phyloP scores from a whole-genome alignment of 1,140 invertebrate genomes.

The Heterodera schachtii region DNA sequence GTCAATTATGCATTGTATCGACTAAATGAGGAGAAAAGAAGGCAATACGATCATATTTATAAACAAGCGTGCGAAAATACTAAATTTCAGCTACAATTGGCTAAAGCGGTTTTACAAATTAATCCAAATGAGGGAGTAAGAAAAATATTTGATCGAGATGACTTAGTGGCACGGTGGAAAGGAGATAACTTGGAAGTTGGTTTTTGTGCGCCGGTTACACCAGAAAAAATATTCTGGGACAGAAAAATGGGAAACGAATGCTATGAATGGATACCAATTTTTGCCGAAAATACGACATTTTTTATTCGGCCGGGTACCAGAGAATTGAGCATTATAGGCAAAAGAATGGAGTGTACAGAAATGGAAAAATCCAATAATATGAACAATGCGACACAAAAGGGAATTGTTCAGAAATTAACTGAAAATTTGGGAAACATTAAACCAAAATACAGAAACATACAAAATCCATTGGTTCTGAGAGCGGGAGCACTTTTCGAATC shows the following conservation, averaged over 20 bases:
- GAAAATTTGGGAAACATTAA: neutral
- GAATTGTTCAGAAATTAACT: neutral
- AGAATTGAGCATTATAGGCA: too few relatives aligned
- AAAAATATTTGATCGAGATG: neutral
- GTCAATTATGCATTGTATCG: neutral
- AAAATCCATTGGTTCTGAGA: neutral
- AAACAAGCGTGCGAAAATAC: neutral
- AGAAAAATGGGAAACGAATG: neutral
- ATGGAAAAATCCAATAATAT: neutral
- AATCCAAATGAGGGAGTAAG: neutral
- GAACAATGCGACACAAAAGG: neutral
- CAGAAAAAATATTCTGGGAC: neutral
- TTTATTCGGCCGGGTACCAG: conserved; percentile 38
- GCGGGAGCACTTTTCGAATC: neutral
- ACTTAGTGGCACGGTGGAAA: neutral
- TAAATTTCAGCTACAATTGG: conserved; percentile 42
- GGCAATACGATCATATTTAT: neutral
- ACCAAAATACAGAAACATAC: neutral
- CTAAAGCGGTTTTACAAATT: too few relatives aligned
- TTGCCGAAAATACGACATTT: conserved; percentile 35
- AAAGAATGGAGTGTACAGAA: neutral
- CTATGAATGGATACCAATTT: neutral
- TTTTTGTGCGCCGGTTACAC: neutral
- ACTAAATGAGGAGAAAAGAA: neutral
- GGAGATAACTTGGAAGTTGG: neutral